Conservation (phyloP, 2,113 vertebrate species). For the Pelobates fuscus region DNA sequence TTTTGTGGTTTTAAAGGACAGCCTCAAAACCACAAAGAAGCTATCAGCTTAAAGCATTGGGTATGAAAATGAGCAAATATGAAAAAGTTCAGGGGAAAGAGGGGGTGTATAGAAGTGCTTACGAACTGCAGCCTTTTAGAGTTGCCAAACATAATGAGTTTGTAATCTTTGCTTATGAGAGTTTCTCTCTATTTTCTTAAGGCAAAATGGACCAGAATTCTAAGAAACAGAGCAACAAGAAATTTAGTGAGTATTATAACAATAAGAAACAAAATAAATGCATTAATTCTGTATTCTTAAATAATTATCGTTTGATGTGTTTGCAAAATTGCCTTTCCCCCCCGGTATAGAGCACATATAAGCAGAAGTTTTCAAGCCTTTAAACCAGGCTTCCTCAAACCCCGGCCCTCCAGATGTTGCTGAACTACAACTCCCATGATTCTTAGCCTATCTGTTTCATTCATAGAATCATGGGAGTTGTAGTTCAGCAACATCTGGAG, state of each 20-base stretch:
- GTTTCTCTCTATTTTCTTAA: fast-evolving
- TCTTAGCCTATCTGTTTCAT: too few species aligned
- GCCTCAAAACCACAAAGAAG: conserved; percentile 13
- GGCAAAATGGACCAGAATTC: conserved; percentile 61
- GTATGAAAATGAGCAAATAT: background rate
- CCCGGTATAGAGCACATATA: too few species aligned
- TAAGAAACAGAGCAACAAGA: conserved; percentile 64
- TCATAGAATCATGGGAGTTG: too few species aligned
- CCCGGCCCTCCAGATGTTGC: too few species aligned
- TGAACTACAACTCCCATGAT: too few species aligned
- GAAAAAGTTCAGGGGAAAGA: background rate
- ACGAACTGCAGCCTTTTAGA: background rate
- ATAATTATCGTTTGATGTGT: too few species aligned
- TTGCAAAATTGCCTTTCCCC: too few species aligned
- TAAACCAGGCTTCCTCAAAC: too few species aligned
- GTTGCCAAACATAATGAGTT: background rate
- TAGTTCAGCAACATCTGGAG: too few species aligned
- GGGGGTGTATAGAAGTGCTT: background rate
- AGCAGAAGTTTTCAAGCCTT: too few species aligned
- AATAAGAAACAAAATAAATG: too few species aligned
- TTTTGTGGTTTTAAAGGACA: conserved; percentile 19
- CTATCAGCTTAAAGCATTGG: background rate
- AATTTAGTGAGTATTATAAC: conserved; percentile 71
- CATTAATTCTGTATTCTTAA: too few species aligned
- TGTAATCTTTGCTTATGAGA: background rate